Evolutionary conservation across 1,140 invertebrate genomes (phyloP).

Genomic region (Hyphantria cunea): DNA sequence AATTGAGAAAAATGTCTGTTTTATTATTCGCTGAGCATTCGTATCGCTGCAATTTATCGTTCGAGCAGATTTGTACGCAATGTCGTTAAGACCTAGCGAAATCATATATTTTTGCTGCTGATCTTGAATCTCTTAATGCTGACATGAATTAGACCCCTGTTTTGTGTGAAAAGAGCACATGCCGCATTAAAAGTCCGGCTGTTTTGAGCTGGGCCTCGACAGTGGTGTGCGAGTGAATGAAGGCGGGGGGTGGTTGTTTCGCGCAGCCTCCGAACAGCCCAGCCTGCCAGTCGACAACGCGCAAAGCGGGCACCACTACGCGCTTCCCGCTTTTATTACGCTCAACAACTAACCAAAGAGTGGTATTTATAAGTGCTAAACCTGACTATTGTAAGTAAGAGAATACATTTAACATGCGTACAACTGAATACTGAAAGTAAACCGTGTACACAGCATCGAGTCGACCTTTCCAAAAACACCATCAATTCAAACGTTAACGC

Average conservation of each 20-base stretch:
- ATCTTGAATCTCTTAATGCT: constrained; percentile 40
- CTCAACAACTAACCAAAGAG: constrained; percentile 55
- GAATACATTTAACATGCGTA: constrained; percentile 3
- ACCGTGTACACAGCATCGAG: constrained; percentile 19
- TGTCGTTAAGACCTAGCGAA: constrained; percentile 7
- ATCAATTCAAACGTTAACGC: constrained; percentile 31
- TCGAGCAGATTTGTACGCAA: background rate
- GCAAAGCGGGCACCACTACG: constrained; percentile 59
- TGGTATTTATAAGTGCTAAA: constrained; percentile 61
- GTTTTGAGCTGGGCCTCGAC: constrained; percentile 67
- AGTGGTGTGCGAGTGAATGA: constrained; percentile 56
- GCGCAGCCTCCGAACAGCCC: constrained; percentile 71
- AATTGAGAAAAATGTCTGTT: background rate
- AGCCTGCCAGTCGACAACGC: constrained; percentile 68
- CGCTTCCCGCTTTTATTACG: constrained; percentile 39
- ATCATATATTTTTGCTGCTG: constrained; percentile 41
- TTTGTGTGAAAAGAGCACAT: constrained; percentile 67
- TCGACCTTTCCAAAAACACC: constrained; percentile 54
- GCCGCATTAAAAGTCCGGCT: constrained; percentile 75
- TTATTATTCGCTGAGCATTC: background rate
- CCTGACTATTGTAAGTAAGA: constrained; percentile 65
- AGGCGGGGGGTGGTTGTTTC: constrained; percentile 64
- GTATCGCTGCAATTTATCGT: background rate
- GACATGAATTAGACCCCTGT: constrained; percentile 39
- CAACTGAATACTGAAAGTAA: background rate